phyloP scores from a whole-genome alignment of 2,113 vertebrate species.

The Nerophis lumbriciformis region DNA sequence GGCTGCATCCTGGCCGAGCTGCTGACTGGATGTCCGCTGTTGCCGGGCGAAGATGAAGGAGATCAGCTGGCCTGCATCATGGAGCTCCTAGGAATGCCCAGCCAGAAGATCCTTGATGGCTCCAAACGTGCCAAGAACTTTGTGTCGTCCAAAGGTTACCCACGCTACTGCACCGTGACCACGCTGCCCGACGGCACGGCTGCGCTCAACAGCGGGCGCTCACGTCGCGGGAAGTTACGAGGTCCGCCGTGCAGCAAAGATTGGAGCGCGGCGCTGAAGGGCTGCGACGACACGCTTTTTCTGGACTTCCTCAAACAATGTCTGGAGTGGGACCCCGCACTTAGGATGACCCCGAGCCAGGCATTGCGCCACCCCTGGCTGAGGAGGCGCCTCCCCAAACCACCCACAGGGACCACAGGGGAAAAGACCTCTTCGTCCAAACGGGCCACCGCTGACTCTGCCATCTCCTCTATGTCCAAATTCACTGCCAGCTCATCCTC shows the following conservation, averaged over 20 bases:
- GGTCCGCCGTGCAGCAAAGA: conserved; percentile 91
- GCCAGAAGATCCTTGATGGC: conserved; percentile 87
- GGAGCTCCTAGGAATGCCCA: conserved; percentile 90
- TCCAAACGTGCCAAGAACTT: conserved; percentile 98
- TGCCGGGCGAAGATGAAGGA: conserved; percentile 95
- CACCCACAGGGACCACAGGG: conserved; percentile 70
- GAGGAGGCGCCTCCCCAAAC: conserved; percentile 89
- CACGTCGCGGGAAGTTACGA: conserved; percentile 88
- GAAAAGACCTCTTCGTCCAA: conserved; percentile 83
- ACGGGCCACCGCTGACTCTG: conserved; percentile 73
- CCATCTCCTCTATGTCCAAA: conserved; percentile 92
- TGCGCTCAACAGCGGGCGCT: conserved; percentile 86
- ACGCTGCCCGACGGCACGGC: conserved; percentile 86
- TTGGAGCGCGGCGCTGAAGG: conserved; percentile 88
- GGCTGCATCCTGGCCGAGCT: conserved; percentile 98
- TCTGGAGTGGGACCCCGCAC: conserved; percentile 92
- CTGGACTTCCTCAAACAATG: conserved; percentile 98
- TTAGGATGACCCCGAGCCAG: conserved; percentile 91
- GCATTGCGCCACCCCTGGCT: conserved; percentile 94
- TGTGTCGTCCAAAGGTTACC: conserved; percentile 95
- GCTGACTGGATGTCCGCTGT: conserved; percentile 89
- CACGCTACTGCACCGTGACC: conserved; percentile 91
- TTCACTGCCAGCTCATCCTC: conserved; percentile 84
- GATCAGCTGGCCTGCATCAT: conserved; percentile 98
- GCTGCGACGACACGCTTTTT: conserved; percentile 92